Conservation (phyloP, 1,140 invertebrate species). For the Steinernema khuongi region DNA sequence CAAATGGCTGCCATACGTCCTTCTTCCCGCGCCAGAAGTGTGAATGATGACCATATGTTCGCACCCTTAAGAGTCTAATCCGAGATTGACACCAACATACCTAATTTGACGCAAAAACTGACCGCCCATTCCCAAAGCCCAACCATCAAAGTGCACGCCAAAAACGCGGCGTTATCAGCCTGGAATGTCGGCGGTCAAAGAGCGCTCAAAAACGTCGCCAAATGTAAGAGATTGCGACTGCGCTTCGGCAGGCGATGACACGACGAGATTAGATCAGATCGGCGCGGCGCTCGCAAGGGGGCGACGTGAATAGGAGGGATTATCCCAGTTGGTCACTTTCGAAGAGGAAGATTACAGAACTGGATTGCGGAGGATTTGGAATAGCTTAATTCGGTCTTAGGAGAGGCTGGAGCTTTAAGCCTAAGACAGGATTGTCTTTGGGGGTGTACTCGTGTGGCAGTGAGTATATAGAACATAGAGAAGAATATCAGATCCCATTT, state of each 20-base stretch:
- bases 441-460: too few species aligned
- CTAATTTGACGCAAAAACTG: too few species aligned
- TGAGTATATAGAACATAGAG: too few species aligned
- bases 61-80: too few species aligned
- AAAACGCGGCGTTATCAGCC: not conserved
- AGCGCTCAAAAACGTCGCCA: not conserved
- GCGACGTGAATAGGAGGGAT: not conserved
- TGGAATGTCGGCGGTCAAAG: not conserved
- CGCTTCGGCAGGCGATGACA: constrained; percentile 2
- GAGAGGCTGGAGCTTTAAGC: not conserved
- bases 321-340: not conserved
- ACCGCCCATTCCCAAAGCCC: too few species aligned
- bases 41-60: too few species aligned
- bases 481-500: too few species aligned
- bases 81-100: too few species aligned
- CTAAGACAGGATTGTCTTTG: too few species aligned
- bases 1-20: too few species aligned
- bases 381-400: not conserved
- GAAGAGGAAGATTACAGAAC: not conserved
- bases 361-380: not conserved
- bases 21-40: too few species aligned
- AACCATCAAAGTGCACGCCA: not conserved
- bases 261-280: constrained; percentile 6
- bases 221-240: constrained; percentile 12
- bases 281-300: not conserved